Evolutionary conservation across 2,888 invertebrate species (phyloP).

Genomic region (Ophion ellenae): DNA sequence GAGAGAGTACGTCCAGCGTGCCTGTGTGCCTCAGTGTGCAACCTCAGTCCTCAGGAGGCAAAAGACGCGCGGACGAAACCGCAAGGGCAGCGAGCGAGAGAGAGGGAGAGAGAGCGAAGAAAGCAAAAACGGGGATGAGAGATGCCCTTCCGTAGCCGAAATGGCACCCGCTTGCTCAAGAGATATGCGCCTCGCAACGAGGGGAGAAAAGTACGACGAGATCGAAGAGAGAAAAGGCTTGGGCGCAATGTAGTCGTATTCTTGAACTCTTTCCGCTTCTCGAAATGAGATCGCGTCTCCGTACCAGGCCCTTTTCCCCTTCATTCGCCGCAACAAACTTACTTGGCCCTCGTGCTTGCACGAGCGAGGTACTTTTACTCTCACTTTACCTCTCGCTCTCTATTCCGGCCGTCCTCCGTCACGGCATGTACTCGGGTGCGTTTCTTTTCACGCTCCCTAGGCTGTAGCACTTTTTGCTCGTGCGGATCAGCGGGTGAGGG

Average conservation of each 20-base stretch:
- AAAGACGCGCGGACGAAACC: conserved; percentile 16
- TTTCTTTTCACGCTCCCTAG: conserved; percentile 45
- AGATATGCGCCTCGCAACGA: conserved; percentile 23
- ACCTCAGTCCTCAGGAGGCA: conserved; percentile 36
- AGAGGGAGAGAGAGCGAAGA: conserved; percentile 13
- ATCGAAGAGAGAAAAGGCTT: conserved; percentile 58
- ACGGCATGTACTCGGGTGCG: not conserved
- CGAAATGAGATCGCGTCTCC: conserved; percentile 38
- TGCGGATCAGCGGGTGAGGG: too few species aligned
- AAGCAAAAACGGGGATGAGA: conserved; percentile 34
- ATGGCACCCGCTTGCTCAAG: conserved; percentile 5
- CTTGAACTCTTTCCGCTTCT: conserved; percentile 32
- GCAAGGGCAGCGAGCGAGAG: conserved; percentile 34
- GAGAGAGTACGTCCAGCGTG: conserved; percentile 24
- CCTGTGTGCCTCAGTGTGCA: not conserved
- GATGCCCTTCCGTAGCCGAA: conserved; percentile 9
- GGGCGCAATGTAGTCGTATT: conserved; percentile 11
- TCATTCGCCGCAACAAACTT: conserved; percentile 30
- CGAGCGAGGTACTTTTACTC: conserved; percentile 65
- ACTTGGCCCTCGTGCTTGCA: conserved; percentile 70
- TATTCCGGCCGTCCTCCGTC: conserved; percentile 7
- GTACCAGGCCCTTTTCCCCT: conserved; percentile 65
- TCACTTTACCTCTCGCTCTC: conserved; percentile 49
- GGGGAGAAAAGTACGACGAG: conserved; percentile 21
- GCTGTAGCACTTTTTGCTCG: not conserved